Conservation (phyloP, 2,888 invertebrate genomes). For the Chromoteleia sp. region DNA sequence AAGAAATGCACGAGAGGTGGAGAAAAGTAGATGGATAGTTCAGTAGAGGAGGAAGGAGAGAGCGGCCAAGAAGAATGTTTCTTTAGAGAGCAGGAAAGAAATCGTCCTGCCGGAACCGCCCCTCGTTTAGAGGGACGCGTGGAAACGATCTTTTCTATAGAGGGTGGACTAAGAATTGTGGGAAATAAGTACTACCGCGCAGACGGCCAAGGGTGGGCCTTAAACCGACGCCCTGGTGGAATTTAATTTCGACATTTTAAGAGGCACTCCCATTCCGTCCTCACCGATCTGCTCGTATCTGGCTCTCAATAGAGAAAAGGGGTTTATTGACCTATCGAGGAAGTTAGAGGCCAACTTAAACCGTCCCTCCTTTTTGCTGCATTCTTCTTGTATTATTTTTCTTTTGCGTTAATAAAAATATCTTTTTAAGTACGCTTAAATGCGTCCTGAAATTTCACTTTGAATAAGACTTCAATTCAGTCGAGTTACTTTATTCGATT, state of each 20-base stretch:
- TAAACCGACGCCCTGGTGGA: conserved; percentile 77
- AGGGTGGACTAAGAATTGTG: conserved; percentile 79
- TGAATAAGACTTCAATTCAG: not conserved
- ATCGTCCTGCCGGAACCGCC: conserved; percentile 74
- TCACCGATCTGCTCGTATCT: conserved; percentile 57
- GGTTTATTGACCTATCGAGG: conserved; percentile 78
- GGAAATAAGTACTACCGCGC: conserved; percentile 80
- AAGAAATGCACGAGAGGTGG: conserved; percentile 48
- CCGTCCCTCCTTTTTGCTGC: not conserved
- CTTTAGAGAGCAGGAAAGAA: conserved; percentile 68
- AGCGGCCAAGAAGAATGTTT: conserved; percentile 61
- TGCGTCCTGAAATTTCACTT: conserved; percentile 4
- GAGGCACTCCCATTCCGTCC: conserved; percentile 73
- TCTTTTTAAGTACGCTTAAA: not conserved
- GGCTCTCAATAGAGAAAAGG: conserved; percentile 73
- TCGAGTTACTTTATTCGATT: conserved; percentile 18
- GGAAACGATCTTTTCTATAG: conserved; percentile 61
- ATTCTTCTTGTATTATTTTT: conserved; percentile 15
- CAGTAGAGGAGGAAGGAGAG: conserved; percentile 70
- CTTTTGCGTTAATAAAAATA: conserved; percentile 26
- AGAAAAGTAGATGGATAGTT: conserved; percentile 69
- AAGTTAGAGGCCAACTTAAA: conserved; percentile 42
- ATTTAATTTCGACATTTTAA: conserved; percentile 83
- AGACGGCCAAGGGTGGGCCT: conserved; percentile 74
- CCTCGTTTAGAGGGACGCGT: conserved; percentile 73